Base-by-base conservation (phyloP, 2,797 vertebrate species). In the Schizopygopsis malacanthus region DNA sequence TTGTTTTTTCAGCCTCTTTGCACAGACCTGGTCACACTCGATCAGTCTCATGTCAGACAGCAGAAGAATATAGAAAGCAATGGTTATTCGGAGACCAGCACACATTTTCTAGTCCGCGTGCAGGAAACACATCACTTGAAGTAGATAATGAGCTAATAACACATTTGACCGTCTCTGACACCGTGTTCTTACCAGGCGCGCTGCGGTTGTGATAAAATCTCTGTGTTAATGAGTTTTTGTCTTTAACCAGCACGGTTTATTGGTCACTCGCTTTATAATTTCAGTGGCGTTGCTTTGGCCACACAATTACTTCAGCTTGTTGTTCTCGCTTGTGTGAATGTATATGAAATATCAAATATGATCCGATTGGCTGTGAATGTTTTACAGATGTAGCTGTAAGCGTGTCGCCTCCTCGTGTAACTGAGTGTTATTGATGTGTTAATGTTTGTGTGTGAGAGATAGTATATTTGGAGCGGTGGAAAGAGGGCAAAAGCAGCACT, bases 391-490 rank as follows among this genome's bases (percentile, higher is more conserved):
- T 41, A 22, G 37, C 37, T 41, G 4, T 41, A 11, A 70, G 67
- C 37, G 15, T 65, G 63, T 65, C 5, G 25, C 13, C 3, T 76
- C 28, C 16, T 76, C 50, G 54, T 33, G 5, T 56, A 22, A 56
- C 16, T 56, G 10, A 39, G 47, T 54, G 22, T 37, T 20, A 37
- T 43, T 43, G 12, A n/a, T 59, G 52, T 79, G 33, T 79, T 50
- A 12, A 9, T 61, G 50, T 61, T 16, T 79, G 56, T 79, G 37
- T 79, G 6, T 45, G 63, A 56, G 81, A 25, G 63, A 28, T 37
- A 45, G 59, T 85, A 83, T 56, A n/a, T 88, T 85, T 87, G 85
- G 79, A 82, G 54, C 81, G 82, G 75, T 86, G 56, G 76, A 89
- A 88, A 78, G 83, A 83, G 80, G 81, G 80, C 85, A 87, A 56